Base-by-base conservation (phyloP, 2,888 invertebrate species). In the Ophion slaviceki region DNA sequence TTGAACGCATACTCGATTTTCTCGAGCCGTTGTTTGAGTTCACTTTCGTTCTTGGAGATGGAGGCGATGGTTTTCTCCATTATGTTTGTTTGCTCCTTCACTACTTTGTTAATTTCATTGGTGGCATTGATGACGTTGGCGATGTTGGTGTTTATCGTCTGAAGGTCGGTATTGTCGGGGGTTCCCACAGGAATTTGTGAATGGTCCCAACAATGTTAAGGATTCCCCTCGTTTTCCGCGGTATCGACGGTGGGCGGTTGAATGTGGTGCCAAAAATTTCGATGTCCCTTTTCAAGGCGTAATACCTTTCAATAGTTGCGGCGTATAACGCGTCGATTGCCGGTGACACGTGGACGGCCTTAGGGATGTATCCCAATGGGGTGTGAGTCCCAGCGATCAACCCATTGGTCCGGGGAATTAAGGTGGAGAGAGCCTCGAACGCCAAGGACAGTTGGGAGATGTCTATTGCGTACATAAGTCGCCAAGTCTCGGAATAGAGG, bases 401-500 rank as follows among this genome's bases (percentile, higher is more conserved):
- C 1, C 40, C 17, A 6, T 47, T 14, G 28, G 45, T 62, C 45
- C 45, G 40, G 14, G 17, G 1, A 7, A 74, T 62, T 24, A 6
- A 11, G 7, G 8, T 40, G 0, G 62, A 62, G 8, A 74, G 62
- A 24, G 62, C 74, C 45, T 40, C 62, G 17, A 74, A 62, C 3
- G 24, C 62, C 7, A 45, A 14, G 7, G 61, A 24, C 62, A 74
- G 61, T 36, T 14, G 62, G 1, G 24, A 40, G 61, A 45, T 20
- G 24, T 74, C 62, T 45, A 74, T 17, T 20, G 45, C 62, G 74
- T 62, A 62, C 14, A 74, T 62, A 28, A 74, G 74, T 36, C 36
- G 59, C 74, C 61, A 74, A 7, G 74, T 62, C 24, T 74, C 74
- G 2, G 74, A 40, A 17, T 74, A 74, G 24, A 74, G 74, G 45